Evolutionary conservation across 2,113 vertebrate genomes (phyloP), one percentile per base, ranked within the genome.

Genomic region (Rhabdomys dilectus): DNA sequence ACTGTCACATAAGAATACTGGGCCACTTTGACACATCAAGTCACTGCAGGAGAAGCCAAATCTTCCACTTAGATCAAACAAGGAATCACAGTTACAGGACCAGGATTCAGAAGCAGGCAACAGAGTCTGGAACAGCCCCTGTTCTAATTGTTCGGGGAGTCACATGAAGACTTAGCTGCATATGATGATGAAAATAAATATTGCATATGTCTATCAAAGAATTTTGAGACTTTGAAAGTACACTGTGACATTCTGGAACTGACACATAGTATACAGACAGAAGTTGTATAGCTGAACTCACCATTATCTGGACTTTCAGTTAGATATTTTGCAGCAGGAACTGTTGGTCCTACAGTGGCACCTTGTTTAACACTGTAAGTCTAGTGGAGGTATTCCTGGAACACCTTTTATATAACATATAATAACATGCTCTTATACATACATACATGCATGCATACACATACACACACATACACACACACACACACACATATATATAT

Each of bases 151-250:
- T 64, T 64, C 3, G 10, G 62, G 24, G 3, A 64, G 9, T 24
- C 26, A 64, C 26, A 64, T 64, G 62, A 64, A 64, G 26, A 31
- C 62, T 26, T 29, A 29, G 26, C 62, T 64, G 24, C 9, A 64
- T 8, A 31, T 64, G 64, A 62, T 87, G 12, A 88, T 70, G 68
- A 77, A 96, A 93, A 29, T 26, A 96, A 68, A 75, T 58, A 90
- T 31, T 68, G 10, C 21, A 68, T 60, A 68, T 60, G 39, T 93
- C 89, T 60, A 84, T 58, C 53, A 72, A 93, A 90, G 51, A 94
- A 60, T 19, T 95, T 81, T 7, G 29, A 89, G 89, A 84, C 62
- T 64, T 64, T 64, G 62, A 64, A 24, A 64, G 29, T 75, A 82
- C 78, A 48, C 29, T 87, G 26, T 84, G 77, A 88, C 39, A 91